Evolutionary conservation across 2,888 invertebrate genomes (phyloP).

Genomic region (Eupithecia subfuscata): DNA sequence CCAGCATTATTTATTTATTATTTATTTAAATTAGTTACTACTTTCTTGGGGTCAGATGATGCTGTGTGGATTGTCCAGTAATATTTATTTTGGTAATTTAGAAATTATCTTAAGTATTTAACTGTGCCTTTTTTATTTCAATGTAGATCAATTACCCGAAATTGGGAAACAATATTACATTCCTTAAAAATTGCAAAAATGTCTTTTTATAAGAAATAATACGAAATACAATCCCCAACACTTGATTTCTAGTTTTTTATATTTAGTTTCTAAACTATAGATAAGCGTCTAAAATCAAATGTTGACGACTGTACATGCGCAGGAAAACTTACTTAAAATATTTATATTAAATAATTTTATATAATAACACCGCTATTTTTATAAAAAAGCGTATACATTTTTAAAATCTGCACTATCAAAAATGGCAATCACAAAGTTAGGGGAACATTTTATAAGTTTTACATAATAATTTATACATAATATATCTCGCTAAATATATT

Average conservation of each 20-base stretch:
- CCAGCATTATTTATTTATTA: no score
- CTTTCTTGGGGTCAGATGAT: no score
- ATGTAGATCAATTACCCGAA: conserved; percentile 22
- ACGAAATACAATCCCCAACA: conserved; percentile 52
- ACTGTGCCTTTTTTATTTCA: background rate
- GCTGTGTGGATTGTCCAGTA: no score
- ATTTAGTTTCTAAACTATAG: conserved; percentile 37
- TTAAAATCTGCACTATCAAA: conserved; percentile 57
- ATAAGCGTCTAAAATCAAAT: conserved; percentile 36
- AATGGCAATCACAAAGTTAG: conserved; percentile 50
- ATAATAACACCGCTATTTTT: conserved; percentile 44
- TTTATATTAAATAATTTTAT: conserved; percentile 27
- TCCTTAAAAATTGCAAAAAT: conserved; percentile 44
- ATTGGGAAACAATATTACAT: conserved; percentile 19
- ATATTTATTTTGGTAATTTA: background rate
- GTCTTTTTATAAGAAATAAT: conserved; percentile 53
- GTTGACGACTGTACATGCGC: conserved; percentile 26
- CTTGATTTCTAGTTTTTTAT: conserved; percentile 29
- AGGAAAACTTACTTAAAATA: conserved; percentile 17
- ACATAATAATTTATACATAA: conserved; percentile 28
- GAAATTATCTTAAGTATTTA: background rate
- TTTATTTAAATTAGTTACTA: background rate
- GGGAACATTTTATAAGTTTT: conserved; percentile 45
- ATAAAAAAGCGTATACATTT: conserved; percentile 55
- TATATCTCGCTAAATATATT: conserved; percentile 52